Percentiles rank a stretch among this genome's conserved stretches.
These are phyloP conservation scores for Tragelaphus buxtoni DNA, from an alignment of 2,113 vertebrate genomes.

Conservation along the genomic window DNA sequence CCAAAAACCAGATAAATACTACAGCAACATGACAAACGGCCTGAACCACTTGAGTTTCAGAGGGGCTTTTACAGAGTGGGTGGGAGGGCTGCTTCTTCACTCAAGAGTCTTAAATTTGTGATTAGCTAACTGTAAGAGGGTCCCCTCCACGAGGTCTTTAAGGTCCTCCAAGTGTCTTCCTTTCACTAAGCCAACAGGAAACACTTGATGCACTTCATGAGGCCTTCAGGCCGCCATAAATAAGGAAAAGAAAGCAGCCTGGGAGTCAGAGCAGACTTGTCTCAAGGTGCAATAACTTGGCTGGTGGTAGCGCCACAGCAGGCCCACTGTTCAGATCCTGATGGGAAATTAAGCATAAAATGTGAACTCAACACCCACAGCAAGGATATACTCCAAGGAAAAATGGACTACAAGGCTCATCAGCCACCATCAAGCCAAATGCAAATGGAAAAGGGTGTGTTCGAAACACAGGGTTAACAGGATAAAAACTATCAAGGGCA, in stretches of 20 bases:
- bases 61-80: background rate
- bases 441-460: background rate
- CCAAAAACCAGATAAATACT: conserved; percentile 23
- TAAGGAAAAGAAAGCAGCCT: background rate
- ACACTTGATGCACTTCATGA: background rate
- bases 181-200: background rate
- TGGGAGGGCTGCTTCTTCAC: background rate
- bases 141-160: background rate
- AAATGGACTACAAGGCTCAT: background rate
- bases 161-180: background rate
- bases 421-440: background rate
- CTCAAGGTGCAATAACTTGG: background rate
- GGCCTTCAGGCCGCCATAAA: background rate
- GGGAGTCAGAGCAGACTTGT: background rate
- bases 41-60: background rate
- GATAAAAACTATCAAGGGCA: background rate
- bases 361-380: background rate
- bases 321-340: background rate
- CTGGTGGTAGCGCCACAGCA: background rate
- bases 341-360: background rate
- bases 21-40: background rate
- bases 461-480: background rate
- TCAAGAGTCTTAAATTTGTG: background rate
- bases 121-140: background rate
- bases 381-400: background rate